Conservation (phyloP, 2,888 invertebrate genomes). For the Sphaeridia pumilis region DNA sequence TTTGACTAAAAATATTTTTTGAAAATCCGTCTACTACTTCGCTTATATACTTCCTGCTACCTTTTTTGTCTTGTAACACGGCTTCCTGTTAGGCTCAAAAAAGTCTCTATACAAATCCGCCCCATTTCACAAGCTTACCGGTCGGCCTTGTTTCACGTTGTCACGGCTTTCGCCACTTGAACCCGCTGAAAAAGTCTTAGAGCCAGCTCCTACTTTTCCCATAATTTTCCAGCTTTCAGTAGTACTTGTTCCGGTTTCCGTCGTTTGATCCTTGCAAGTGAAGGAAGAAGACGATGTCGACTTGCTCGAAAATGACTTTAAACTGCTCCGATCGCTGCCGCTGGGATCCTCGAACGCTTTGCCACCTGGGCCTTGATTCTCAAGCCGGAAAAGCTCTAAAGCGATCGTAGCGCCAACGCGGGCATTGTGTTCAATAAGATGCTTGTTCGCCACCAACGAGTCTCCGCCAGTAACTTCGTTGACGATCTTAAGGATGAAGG, state of each 20-base stretch:
- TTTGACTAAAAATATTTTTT: too few relatives aligned
- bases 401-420: constrained; percentile 69
- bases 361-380: constrained; percentile 11
- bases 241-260: too few relatives aligned
- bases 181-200: too few relatives aligned
- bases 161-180: constrained; percentile 1
- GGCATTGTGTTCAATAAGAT: constrained; percentile 84
- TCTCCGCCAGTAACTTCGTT: constrained; percentile 66
- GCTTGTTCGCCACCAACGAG: constrained; percentile 69
- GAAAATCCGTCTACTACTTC: too few relatives aligned
- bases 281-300: background rate
- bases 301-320: too few relatives aligned
- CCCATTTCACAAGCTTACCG: background rate
- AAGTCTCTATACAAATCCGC: background rate
- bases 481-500: constrained; percentile 70
- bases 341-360: too few relatives aligned
- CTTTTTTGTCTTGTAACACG: too few relatives aligned
- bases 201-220: too few relatives aligned
- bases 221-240: too few relatives aligned
- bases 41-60: too few relatives aligned
- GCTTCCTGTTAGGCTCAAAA: too few relatives aligned
- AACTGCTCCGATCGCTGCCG: too few relatives aligned
- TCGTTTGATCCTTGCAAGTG: background rate
- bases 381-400: constrained; percentile 43
- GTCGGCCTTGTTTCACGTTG: background rate